Conservation (phyloP, 2,113 vertebrate genomes). For the Oophaga pumilio region DNA sequence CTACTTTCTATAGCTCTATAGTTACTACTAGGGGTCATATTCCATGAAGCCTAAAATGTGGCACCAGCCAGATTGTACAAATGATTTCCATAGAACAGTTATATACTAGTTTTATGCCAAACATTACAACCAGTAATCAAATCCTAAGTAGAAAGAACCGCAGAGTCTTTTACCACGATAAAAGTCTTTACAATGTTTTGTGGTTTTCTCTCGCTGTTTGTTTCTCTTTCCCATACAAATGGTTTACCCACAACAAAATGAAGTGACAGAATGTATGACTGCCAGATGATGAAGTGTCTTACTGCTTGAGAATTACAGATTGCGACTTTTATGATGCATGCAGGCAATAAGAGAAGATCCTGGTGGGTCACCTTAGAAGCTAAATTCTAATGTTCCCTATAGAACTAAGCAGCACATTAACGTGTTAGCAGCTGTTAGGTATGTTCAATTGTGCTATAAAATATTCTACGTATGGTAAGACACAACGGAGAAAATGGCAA, state of each 20-base stretch:
- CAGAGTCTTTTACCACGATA: conserved; percentile 9
- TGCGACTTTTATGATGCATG: neutral
- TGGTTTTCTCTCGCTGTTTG: conserved; percentile 27
- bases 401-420: neutral
- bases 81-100: neutral
- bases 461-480: neutral
- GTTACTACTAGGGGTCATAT: neutral
- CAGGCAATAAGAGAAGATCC: neutral
- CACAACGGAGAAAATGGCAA: neutral
- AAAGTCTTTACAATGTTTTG: conserved; percentile 33
- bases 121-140: neutral
- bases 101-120: neutral
- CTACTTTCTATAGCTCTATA: too few species aligned
- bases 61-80: neutral
- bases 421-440: conserved; percentile 2
- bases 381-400: neutral
- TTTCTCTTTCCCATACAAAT: neutral
- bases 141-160: neutral
- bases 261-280: conserved; percentile 17
- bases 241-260: conserved; percentile 23
- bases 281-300: neutral
- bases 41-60: neutral
- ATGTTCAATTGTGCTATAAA: neutral
- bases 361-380: neutral
- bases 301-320: neutral